Evolutionary conservation across 1,140 invertebrate genomes (phyloP), one percentile per base, ranked within the genome.

Genomic region (Pissodes strobi): DNA sequence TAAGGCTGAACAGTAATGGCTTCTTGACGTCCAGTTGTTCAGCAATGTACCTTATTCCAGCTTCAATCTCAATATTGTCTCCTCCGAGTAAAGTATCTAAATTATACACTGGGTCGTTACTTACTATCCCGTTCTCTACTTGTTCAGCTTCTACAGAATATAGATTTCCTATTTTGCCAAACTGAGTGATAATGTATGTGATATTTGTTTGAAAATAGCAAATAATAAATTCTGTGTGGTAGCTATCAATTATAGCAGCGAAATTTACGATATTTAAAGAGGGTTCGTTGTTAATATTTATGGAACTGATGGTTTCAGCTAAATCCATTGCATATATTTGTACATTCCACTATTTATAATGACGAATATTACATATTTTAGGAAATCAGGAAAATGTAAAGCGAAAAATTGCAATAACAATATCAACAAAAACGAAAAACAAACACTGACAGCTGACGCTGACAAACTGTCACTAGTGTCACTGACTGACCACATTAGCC

Each of bases 131-230:
- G 72, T 74, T 77, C 65, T 76, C 71, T 22, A 81, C 71, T 27
- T 80, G 77, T 72, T 88, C 87, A 64, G 83, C 84, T 52, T 79
- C 74, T 38, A 89, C 81, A 46, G 77, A 76, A 49, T 89, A 78
- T 62, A 90, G 73, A 61, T 84, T 85, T 8, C 87, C 88, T 69
- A 90, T 79, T 78, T 88, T 90, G 73, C 82, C 81, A 74, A 82
- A 88, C 71, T 90, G 88, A 23, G 85, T 88, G 13, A 87, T 68
- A 62, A 88, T 82, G 49, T 89, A 77, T 48, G 89, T 82, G 52
- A 82, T 76, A 66, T 84, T 84, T 74, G 89, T 86, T 39, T 82
- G 82, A 75, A 81, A 87, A 71, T 83, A 79, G 22, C 77, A 79
- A 69, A 80, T 73, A 41, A 84, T 77, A 69, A 85, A 79, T 76